phyloP scores from a whole-genome alignment of 2,797 vertebrate species.

The Microcaecilia unicolor region DNA sequence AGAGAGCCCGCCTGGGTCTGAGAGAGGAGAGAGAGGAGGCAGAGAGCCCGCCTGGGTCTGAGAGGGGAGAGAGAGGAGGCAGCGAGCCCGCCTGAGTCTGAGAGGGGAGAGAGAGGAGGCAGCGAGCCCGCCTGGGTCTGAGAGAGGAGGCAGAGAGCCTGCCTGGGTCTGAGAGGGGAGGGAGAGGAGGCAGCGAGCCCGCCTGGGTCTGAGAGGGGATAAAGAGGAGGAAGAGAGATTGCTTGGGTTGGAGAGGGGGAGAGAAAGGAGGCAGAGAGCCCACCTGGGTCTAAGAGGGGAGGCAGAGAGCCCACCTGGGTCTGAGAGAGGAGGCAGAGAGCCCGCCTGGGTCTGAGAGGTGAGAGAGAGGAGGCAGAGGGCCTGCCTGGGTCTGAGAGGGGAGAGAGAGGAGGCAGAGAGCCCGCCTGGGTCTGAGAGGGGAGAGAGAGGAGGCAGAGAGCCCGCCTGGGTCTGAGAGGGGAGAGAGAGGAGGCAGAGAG shows the following conservation, averaged over 20 bases:
- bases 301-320: neutral
- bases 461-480: neutral
- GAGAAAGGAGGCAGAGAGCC: too few species aligned
- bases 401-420: too few species aligned
- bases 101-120: rapidly evolving
- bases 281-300: too few species aligned
- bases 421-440: too few species aligned
- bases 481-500: neutral
- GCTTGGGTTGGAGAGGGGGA: too few species aligned
- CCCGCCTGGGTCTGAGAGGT: neutral
- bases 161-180: neutral
- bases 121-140: too few species aligned
- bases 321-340: neutral
- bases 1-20: too few species aligned
- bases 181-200: too few species aligned
- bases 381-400: too few species aligned
- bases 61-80: neutral
- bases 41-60: neutral
- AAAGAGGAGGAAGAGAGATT: too few species aligned
- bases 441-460: neutral
- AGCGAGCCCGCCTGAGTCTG: too few species aligned
- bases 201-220: too few species aligned
- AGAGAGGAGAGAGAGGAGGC: neutral
- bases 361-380: neutral
- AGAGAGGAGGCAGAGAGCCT: neutral